Evolutionary conservation across 2,797 vertebrate genomes (phyloP).

Genomic region (Pristis pectinata): DNA sequence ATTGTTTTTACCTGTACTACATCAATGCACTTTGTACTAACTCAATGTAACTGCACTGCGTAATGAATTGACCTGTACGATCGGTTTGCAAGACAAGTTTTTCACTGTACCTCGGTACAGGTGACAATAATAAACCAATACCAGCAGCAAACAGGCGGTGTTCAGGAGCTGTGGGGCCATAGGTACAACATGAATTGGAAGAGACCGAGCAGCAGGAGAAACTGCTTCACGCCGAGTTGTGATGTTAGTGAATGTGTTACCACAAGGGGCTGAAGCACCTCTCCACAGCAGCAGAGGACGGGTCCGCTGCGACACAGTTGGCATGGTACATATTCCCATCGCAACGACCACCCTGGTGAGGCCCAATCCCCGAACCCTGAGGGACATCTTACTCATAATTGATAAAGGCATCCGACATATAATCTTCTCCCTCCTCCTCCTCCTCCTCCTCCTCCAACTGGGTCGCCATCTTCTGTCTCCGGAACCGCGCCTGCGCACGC

Average conservation of each 20-base stretch:
- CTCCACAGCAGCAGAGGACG: not conserved
- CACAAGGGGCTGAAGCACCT: too few species aligned
- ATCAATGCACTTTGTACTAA: too few species aligned
- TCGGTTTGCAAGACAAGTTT: too few species aligned
- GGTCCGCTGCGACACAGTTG: not conserved
- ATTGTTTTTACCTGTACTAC: too few species aligned
- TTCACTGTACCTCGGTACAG: too few species aligned
- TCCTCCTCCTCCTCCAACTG: constrained; percentile 56
- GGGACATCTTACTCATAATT: constrained; percentile 49
- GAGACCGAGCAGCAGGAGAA: not conserved
- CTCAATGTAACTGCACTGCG: too few species aligned
- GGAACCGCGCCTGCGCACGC: not conserved
- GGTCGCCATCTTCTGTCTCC: not conserved
- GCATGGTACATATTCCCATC: not conserved
- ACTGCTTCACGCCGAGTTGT: not conserved
- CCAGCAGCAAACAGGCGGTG: not conserved
- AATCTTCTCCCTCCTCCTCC: constrained; percentile 75
- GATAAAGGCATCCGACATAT: constrained; percentile 87
- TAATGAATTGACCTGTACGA: too few species aligned
- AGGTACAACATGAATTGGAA: not conserved
- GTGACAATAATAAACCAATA: too few species aligned
- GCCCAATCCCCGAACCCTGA: not conserved
- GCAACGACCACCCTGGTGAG: not conserved
- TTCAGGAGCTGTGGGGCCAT: not conserved
- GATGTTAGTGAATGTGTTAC: not conserved